Conservation (phyloP, 2,113 vertebrate genomes). For the Gopherus flavomarginatus region DNA sequence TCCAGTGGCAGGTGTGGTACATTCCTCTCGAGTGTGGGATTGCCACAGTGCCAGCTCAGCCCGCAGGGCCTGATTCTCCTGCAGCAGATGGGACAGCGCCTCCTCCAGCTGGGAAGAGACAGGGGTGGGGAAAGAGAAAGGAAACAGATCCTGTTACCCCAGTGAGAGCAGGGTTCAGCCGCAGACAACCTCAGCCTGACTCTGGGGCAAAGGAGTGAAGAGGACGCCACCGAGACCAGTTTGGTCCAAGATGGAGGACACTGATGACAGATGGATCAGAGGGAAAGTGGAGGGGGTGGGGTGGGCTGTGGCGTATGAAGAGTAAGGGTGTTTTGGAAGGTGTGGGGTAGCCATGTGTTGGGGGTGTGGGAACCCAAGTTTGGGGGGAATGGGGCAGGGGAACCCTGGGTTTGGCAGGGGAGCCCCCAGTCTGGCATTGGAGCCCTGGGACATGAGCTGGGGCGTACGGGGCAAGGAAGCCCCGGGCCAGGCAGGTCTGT, state of each 20-base stretch:
- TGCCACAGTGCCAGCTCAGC: neutral
- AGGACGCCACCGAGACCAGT: neutral
- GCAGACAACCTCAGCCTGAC: neutral
- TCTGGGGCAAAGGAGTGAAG: neutral
- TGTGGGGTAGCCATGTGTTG: neutral
- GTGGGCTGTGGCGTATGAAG: neutral
- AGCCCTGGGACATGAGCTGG: too few relatives aligned
- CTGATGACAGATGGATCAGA: neutral
- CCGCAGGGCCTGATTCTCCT: neutral
- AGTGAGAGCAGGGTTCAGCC: neutral
- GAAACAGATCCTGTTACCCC: neutral
- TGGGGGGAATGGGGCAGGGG: slow-evolving; percentile 42
- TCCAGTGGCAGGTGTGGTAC: neutral
- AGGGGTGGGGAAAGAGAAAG: neutral
- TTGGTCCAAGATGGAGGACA: neutral
- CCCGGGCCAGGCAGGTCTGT: neutral
- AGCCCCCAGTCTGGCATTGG: neutral
- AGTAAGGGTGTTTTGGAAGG: neutral
- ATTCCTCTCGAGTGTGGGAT: neutral
- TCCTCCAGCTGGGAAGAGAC: neutral
- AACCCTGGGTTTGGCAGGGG: neutral
- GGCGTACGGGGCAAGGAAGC: neutral
- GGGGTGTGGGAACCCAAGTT: neutral
- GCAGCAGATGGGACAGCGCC: neutral
- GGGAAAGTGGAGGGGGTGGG: neutral